These are phyloP conservation scores for Crypturellus undulatus DNA, from an alignment of 2,113 vertebrate genomes.

Conservation along the genomic window DNA sequence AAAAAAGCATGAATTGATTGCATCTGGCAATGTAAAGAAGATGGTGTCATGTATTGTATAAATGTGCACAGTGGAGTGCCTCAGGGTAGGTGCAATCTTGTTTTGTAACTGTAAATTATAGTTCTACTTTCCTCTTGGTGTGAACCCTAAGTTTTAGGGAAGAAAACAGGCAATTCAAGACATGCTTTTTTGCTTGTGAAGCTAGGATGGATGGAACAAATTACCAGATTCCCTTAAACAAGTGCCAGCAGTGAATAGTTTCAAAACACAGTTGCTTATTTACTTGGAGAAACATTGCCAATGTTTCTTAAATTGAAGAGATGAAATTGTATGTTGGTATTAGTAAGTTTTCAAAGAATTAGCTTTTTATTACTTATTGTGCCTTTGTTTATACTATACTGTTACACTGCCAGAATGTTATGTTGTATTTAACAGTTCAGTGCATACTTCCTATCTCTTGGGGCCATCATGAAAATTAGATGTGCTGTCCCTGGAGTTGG, in stretches of 20 bases:
- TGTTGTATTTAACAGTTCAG: conserved; percentile 41
- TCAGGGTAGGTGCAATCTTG: conserved; percentile 24
- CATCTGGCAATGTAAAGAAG: conserved; percentile 53
- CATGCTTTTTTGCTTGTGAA: conserved; percentile 47
- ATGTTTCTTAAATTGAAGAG: conserved; percentile 62
- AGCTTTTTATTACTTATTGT: conserved; percentile 50
- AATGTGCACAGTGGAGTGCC: conserved; percentile 37
- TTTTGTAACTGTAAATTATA: conserved; percentile 60
- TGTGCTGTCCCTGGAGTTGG: conserved; percentile 20
- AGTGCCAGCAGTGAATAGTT: conserved; percentile 60
- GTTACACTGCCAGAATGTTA: conserved; percentile 4
- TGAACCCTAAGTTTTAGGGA: conserved; percentile 48
- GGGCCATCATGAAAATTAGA: conserved; percentile 34
- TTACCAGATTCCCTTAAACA: conserved; percentile 70
- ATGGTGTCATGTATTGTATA: conserved; percentile 49
- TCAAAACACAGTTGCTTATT: conserved; percentile 68
- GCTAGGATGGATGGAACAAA: conserved; percentile 52
- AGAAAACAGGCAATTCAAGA: conserved; percentile 50
- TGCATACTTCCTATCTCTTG: conserved; percentile 32
- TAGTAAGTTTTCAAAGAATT: conserved; percentile 65
- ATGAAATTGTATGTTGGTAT: conserved; percentile 67
- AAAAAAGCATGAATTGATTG: conserved; percentile 2
- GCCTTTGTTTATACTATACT: conserved; percentile 45
- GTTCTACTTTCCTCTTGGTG: conserved; percentile 56
- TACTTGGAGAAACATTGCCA: conserved; percentile 57